A percentile compares a stretch with the other conserved stretches of the same genome.
These are phyloP conservation scores for Drosophila cardini DNA, from an alignment of 1,140 invertebrate species.

Conservation along the genomic window DNA sequence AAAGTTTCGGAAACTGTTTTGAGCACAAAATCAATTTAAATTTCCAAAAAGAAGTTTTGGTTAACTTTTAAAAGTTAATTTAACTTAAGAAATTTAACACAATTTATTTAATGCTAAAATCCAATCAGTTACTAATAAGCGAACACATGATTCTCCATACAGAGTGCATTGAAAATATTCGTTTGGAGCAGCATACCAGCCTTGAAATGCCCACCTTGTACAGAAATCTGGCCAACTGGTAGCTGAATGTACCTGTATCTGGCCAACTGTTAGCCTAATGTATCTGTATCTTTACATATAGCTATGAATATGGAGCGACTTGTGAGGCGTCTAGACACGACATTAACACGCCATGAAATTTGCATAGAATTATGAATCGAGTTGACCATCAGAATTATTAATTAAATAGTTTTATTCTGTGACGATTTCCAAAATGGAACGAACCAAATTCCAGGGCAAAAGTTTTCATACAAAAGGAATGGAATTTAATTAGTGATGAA, in stretches of 20 bases:
- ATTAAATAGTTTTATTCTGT: slow-evolving; percentile 68
- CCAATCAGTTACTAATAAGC: background rate
- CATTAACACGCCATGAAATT: slow-evolving; percentile 44
- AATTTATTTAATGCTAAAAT: too few species aligned
- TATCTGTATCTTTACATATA: slow-evolving; percentile 9
- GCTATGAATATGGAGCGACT: slow-evolving; percentile 9
- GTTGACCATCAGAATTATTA: slow-evolving; percentile 68
- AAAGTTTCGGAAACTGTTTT: too few species aligned
- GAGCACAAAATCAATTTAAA: too few species aligned
- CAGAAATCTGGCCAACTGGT: slow-evolving; percentile 3
- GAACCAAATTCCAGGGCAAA: slow-evolving; percentile 52
- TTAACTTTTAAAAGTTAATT: too few species aligned
- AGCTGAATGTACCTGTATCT: background rate
- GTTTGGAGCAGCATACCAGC: background rate
- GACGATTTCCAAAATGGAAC: slow-evolving; percentile 39
- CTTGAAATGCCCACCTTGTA: slow-evolving; percentile 22
- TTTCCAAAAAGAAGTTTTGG: too few species aligned
- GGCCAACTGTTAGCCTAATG: slow-evolving; percentile 5
- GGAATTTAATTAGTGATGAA: slow-evolving; percentile 63
- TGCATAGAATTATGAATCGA: slow-evolving; percentile 41
- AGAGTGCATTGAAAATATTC: slow-evolving; percentile 4
- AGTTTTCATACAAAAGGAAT: slow-evolving; percentile 45
- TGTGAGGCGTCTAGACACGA: slow-evolving; percentile 17
- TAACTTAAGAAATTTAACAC: too few species aligned
- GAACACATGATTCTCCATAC: background rate